A percentile compares a stretch with the other conserved stretches of the same genome.
These are phyloP conservation scores for Drosophila yooni DNA, from an alignment of 2,888 invertebrate species.

Conservation along the genomic window DNA sequence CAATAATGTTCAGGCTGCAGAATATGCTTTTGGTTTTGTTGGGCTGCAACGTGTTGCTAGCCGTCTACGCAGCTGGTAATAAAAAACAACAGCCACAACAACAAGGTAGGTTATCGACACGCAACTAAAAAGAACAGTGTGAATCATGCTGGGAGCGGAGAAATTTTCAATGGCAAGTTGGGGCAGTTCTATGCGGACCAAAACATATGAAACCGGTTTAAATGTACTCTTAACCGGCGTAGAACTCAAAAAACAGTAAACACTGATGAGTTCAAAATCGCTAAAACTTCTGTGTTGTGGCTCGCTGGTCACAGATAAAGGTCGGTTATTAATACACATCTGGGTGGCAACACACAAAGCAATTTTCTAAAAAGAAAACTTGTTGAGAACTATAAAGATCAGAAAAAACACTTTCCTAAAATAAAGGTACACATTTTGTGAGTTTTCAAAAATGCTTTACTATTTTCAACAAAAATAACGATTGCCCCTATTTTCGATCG, in stretches of 20 bases:
- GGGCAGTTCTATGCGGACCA: constrained; percentile 55
- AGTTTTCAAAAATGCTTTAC: background rate
- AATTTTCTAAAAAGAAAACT: background rate
- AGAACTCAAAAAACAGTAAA: constrained; percentile 23
- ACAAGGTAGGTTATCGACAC: constrained; percentile 66
- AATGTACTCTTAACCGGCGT: constrained; percentile 14
- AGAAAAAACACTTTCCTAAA: background rate
- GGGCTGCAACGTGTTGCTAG: constrained; percentile 58
- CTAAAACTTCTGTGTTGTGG: constrained; percentile 24
- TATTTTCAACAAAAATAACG: too few relatives aligned
- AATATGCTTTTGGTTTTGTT: constrained; percentile 61
- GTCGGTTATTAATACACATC: background rate
- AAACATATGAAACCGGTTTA: constrained; percentile 69
- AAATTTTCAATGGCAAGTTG: constrained; percentile 46
- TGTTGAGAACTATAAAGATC: background rate
- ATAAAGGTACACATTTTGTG: background rate
- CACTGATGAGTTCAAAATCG: constrained; percentile 23
- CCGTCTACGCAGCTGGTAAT: constrained; percentile 55
- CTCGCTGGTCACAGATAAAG: constrained; percentile 2
- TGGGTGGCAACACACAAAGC: background rate
- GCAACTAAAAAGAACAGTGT: constrained; percentile 15
- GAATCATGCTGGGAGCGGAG: constrained; percentile 51
- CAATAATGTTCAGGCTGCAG: constrained; percentile 52
- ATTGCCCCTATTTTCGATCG: background rate
- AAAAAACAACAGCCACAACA: constrained; percentile 51